phyloP scores from a whole-genome alignment of 1,140 invertebrate species.

The Drosophila bocqueti region DNA sequence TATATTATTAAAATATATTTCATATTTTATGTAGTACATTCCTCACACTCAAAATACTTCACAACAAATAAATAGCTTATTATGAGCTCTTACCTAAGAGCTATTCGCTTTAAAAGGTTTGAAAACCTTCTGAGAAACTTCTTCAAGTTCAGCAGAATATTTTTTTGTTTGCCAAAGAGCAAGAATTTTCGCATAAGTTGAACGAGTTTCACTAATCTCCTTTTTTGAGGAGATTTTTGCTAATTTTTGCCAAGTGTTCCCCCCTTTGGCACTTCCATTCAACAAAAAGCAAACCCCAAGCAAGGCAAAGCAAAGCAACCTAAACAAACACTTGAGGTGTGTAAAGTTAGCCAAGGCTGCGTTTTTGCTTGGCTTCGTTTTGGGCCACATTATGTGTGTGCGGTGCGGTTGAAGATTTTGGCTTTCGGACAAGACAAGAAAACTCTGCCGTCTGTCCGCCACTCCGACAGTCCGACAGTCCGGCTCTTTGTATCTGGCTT shows the following conservation, averaged over 20 bases:
- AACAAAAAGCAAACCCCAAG: constrained; percentile 32
- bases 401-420: constrained; percentile 51
- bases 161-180: constrained; percentile 27
- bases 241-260: constrained; percentile 41
- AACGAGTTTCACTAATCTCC: constrained; percentile 26
- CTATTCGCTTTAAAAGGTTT: constrained; percentile 5
- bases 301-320: constrained; percentile 71
- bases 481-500: constrained; percentile 49
- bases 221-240: constrained; percentile 16
- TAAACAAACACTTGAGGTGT: constrained; percentile 84
- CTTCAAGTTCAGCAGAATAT: not conserved
- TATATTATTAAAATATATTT: no score
- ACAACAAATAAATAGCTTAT: not conserved
- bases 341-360: constrained; percentile 79
- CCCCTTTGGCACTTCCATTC: constrained; percentile 19
- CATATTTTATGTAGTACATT: no score
- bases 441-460: constrained; percentile 22
- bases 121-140: not conserved
- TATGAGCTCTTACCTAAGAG: no score
- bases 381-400: constrained; percentile 58
- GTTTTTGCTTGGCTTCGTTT: constrained; percentile 73
- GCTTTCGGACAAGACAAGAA: constrained; percentile 51
- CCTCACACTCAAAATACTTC: no score
- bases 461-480: constrained; percentile 3
- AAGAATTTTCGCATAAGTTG: constrained; percentile 13